Evolutionary conservation across 1,140 invertebrate species (phyloP).

Genomic region (Drosophila serrata): DNA sequence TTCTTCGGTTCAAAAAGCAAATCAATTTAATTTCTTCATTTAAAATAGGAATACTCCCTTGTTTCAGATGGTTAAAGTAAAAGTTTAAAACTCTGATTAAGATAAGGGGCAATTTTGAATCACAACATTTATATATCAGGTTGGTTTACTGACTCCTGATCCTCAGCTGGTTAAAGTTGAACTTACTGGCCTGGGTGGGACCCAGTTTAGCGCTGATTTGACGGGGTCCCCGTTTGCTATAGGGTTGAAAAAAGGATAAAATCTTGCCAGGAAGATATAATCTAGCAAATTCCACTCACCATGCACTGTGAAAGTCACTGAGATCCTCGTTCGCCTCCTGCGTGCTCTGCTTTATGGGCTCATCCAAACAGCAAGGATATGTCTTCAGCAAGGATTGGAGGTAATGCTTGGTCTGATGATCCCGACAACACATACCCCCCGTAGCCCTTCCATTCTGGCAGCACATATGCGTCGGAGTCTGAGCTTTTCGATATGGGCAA

Average conservation of each 20-base stretch:
- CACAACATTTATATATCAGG: background rate
- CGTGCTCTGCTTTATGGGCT: background rate
- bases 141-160: conserved; percentile 35
- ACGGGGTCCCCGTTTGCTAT: conserved; percentile 50
- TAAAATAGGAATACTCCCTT: background rate
- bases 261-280: no score
- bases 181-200: conserved; percentile 51
- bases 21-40: background rate
- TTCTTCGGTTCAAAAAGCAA: background rate
- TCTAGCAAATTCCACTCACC: conserved; percentile 19
- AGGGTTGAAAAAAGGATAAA: background rate
- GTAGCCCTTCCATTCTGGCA: background rate
- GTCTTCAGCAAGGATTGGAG: conserved; percentile 9
- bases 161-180: conserved; percentile 56
- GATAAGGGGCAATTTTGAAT: background rate
- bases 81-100: background rate
- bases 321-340: conserved; percentile 11
- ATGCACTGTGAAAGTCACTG: conserved; percentile 48
- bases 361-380: background rate
- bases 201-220: background rate
- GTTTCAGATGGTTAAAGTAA: background rate
- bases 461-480: background rate
- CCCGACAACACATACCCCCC: background rate
- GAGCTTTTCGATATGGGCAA: no score
- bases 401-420: background rate